Base-by-base conservation (phyloP, 2,888 invertebrate genomes). In the Spodoptera picta region DNA sequence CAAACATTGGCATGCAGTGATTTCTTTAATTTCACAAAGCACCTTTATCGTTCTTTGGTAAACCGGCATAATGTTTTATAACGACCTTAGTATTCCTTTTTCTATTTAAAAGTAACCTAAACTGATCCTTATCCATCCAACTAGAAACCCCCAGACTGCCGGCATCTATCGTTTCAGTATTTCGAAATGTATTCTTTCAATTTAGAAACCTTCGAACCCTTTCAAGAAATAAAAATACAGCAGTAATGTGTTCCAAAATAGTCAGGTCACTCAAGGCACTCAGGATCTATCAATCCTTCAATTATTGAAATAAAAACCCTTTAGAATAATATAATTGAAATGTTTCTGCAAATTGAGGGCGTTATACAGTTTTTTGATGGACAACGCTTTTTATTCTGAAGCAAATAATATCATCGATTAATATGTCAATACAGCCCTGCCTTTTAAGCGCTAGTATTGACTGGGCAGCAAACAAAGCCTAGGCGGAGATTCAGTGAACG, bases 381-480 rank as follows among this genome's bases (percentile, higher is more conserved):
- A 36, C 36, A 36, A 36, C 36, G 36, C 36, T 36, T 36, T 36
- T 7, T 36, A 36, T 5, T 2, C 45, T 31, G 47, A 27, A 3
- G 9, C 48, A 50, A 44, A 11, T 19, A 50, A 43, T 55, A n/a
- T 46, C 24, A 50, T 64, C 42, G 48, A 12, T 44, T 42, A 53
- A 43, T 31, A 55, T 45, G 59, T 65, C 60, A 58, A 69, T 65
- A 60, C 49, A 12, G 19, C 41, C 52, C 52, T 58, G 48, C 58
- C 12, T 48, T 43, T 44, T 23, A n/a, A 53, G 48, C 50, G 57
- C 31, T 58, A 69, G 49, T 56, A 12, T 45, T 51, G 41, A 48
- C 47, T 51, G 57, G 59, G 50, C 53, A 43, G 56, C 23, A 23
- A 41, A 64, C 65, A 64, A 57, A 72, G 50, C 65, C 66, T 70